Base-by-base conservation (phyloP, 2,888 invertebrate genomes). In the Drosophila diplacantha region DNA sequence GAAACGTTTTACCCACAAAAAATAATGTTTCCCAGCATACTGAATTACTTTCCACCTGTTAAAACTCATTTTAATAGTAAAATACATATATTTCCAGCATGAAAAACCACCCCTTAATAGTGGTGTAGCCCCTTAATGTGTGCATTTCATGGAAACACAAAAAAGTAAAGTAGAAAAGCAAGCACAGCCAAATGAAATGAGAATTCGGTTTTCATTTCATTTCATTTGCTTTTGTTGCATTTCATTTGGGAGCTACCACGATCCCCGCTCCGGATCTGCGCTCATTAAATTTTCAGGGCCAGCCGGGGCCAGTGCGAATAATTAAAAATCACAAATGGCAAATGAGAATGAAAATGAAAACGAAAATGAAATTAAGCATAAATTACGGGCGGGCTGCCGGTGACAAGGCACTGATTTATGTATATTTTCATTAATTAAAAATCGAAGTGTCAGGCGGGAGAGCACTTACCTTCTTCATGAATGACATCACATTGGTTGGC, bases 401-500 rank as follows among this genome's bases (percentile, higher is more conserved):
- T 55, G 62, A 54, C 63, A 67, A 38, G 18, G 20, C 41, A 14
- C 43, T 66, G 65, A 67, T 66, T 66, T 65, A 65, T 67, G 46
- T 65, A 65, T 56, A 31, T 65, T 24, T 61, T 46, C 22, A 51
- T 71, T 71, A 68, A 69, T 56, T 61, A 31, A 57, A 60, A 58
- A 54, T 53, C 34, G 31, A 39, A 53, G 47, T 69, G 52, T 44
- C 35, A 29, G 18, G 14, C 44, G 29, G 32, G 47, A 43, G 50
- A 55, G 46, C 61, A 90, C 93, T 92, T 87, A 96, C 96, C 95
- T 95, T 95, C 89, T 95, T 95, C 93, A 96, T 94, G 89, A 95
- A 95, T 83, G 95, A 95, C 93, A 95, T 95, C 86, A 95, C 95
- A 89, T 95, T 95, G 81, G 94, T 94, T 74, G 95, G 95, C 92